phyloP scores from a whole-genome alignment of 1,140 invertebrate species.

The Pomacea maculata region DNA sequence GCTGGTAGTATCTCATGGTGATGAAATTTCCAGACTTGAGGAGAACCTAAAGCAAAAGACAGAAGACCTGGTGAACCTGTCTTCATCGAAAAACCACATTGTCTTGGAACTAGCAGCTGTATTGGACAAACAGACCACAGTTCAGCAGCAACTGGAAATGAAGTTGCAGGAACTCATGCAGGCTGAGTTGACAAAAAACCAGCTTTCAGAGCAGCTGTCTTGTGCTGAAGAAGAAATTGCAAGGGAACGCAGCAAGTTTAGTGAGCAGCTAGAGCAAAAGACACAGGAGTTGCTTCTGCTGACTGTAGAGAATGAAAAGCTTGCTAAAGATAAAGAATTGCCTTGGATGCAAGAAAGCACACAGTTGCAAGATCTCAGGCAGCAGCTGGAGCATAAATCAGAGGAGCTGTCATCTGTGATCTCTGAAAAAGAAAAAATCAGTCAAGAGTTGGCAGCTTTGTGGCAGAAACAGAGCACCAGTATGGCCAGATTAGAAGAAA shows the following conservation, averaged over 20 bases:
- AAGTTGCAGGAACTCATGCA: slow-evolving; percentile 1
- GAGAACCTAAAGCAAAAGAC: slow-evolving; percentile 6
- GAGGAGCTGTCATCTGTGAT: background rate
- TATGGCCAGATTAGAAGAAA: background rate
- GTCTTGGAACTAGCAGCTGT: background rate
- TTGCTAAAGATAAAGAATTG: slow-evolving; percentile 1
- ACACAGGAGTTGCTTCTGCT: slow-evolving; percentile 14
- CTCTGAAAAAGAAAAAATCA: background rate
- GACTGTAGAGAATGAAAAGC: slow-evolving; percentile 10
- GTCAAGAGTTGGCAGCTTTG: background rate
- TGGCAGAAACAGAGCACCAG: too few species aligned
- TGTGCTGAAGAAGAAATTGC: too few species aligned
- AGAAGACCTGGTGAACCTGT: background rate
- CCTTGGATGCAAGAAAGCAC: background rate
- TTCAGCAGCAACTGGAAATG: background rate
- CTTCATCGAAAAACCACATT: slow-evolving; percentile 8
- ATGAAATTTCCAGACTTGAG: background rate
- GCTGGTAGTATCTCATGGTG: background rate
- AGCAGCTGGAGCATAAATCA: background rate
- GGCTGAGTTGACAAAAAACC: background rate
- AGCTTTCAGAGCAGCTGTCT: too few species aligned
- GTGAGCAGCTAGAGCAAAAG: background rate
- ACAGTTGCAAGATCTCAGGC: background rate
- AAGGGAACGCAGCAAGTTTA: background rate
- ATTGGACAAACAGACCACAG: background rate